Evolutionary conservation across 1,140 invertebrate genomes (phyloP).

Genomic region (Lasaia peninsularis): DNA sequence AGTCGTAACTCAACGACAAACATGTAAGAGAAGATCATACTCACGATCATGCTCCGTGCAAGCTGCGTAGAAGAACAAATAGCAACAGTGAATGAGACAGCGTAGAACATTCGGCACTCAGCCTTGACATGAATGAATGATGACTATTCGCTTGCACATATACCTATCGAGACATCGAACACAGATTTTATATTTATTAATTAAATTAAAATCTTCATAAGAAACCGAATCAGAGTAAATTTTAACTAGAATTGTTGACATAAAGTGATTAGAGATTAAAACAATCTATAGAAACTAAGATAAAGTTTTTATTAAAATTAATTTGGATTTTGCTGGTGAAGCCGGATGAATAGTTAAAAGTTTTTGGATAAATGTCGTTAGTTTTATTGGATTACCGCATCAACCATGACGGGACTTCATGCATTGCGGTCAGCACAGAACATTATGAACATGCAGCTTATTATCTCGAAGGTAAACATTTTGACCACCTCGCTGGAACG

Average conservation of each 20-base stretch:
- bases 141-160: conserved; percentile 23
- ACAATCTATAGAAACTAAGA: neutral
- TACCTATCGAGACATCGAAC: conserved; percentile 10
- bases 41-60: conserved; percentile 91
- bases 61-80: conserved; percentile 81
- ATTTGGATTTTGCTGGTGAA: neutral
- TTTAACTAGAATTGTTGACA: neutral
- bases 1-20: conserved; percentile 22
- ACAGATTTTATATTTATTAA: conserved; percentile 1
- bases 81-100: conserved; percentile 74
- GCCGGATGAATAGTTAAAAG: neutral
- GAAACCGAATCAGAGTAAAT: neutral
- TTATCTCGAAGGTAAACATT: conserved; percentile 40
- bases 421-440: conserved; percentile 45
- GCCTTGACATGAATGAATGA: conserved; percentile 37
- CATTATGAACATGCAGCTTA: conserved; percentile 53
- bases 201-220: neutral
- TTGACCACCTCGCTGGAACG: conserved; percentile 38
- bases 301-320: neutral
- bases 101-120: conserved; percentile 41
- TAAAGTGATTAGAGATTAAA: neutral
- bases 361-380: neutral
- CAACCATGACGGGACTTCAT: conserved; percentile 43
- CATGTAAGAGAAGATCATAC: conserved; percentile 75
- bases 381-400: conserved; percentile 29